Base-by-base conservation (phyloP, 1,140 invertebrate genomes). In the Cryptotermes secundus region DNA sequence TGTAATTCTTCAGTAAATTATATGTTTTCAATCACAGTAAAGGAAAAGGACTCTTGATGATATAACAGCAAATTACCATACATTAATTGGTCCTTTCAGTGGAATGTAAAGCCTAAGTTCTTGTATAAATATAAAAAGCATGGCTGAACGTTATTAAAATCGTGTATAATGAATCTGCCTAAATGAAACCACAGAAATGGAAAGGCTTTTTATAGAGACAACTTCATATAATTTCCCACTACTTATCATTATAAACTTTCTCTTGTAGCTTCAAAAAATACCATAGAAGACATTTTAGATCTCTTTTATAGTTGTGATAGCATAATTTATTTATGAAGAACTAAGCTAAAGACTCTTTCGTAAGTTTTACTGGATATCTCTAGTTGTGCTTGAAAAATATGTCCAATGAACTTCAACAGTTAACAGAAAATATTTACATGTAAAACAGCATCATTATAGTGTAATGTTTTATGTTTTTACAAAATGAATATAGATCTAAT, bases 1-100 rank as follows among this genome's bases (percentile, higher is more conserved):
- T 49, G 45, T 22, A 14, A 49, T 49, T 49, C 16, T 1, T 49
- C 14, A 19, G 14, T 49, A 19, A 49, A 49, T 3, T 22, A 49
- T 19, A 49, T 49, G 16, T 22, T 49, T 49, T 49, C 22, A 19
- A 22, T 22, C 3, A 49, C 22, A 49, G 22, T 49, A 4, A 72
- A 31, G 14, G 26, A 72, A 72, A 72, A 14, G 0, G 16, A 72
- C 26, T 72, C n/a, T 72, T 14, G 4, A 72, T 49, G 45, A 19
- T 31, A 72, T 14, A 72, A 31, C 59, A 72, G 31, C 59, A 31
- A 22, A 49, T 22, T 19, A 72, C 26, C 2, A n/a, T 72, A 72
- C 53, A 72, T 72, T 31, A 72, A n/a, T 72, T 72, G 59, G 59
- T 72, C 59, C 59, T 72, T 72, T 72, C 59, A 72, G n/a, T 72